Conservation (phyloP, 2,888 invertebrate genomes). For the Keiferia lycopersicella region DNA sequence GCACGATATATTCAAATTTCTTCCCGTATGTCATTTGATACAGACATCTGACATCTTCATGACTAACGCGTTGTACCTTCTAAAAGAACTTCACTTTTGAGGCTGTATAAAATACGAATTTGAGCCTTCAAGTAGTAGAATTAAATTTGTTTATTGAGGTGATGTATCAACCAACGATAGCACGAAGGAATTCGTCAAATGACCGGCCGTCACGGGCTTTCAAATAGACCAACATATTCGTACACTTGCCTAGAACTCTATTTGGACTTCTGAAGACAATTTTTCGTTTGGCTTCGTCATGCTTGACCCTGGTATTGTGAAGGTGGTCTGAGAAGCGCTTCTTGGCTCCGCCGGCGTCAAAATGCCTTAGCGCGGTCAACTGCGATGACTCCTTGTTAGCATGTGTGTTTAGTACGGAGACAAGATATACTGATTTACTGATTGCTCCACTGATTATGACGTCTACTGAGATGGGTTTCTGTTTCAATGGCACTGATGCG, state of each 20-base stretch:
- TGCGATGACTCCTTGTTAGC: constrained; percentile 73
- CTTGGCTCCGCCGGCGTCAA: constrained; percentile 68
- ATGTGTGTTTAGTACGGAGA: constrained; percentile 61
- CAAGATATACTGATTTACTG: constrained; percentile 51
- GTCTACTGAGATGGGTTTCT: constrained; percentile 33
- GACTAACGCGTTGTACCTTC: constrained; percentile 40
- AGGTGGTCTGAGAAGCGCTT: constrained; percentile 64
- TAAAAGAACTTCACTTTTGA: constrained; percentile 41
- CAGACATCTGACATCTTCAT: constrained; percentile 72
- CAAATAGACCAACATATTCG: constrained; percentile 36
- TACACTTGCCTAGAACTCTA: constrained; percentile 39
- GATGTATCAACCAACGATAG: constrained; percentile 31
- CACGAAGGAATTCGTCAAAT: constrained; percentile 71
- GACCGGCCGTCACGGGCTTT: constrained; percentile 63
- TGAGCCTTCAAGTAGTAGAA: constrained; percentile 29
- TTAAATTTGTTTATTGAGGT: constrained; percentile 31
- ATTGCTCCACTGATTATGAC: constrained; percentile 29
- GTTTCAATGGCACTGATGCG: constrained; percentile 29
- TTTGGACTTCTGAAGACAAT: constrained; percentile 24
- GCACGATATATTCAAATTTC: constrained; percentile 71
- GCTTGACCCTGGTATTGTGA: constrained; percentile 47
- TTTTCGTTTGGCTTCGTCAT: constrained; percentile 35
- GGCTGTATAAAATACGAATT: constrained; percentile 32
- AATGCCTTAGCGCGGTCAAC: constrained; percentile 69
- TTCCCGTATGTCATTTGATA: constrained; percentile 71